phyloP scores from a whole-genome alignment of 2,797 vertebrate genomes.

The Meriones psammophilus region DNA sequence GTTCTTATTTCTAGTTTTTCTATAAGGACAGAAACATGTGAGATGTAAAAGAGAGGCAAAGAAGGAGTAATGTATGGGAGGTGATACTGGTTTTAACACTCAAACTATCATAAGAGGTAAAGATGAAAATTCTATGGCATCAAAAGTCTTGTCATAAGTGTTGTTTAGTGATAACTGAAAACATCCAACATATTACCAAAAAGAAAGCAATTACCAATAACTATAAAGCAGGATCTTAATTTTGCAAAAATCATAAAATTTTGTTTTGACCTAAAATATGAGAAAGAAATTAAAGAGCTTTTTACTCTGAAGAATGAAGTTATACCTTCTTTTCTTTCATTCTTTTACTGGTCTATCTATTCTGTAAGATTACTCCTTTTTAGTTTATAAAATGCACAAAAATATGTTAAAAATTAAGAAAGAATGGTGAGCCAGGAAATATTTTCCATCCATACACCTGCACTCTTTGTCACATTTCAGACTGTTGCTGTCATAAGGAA shows the following conservation, averaged over 20 bases:
- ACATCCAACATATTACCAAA: background rate
- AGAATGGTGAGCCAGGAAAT: background rate
- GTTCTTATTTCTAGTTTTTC: background rate
- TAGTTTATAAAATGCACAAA: slow-evolving; percentile 35
- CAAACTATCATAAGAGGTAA: slow-evolving; percentile 43
- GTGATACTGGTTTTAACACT: background rate
- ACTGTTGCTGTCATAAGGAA: background rate
- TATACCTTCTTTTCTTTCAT: slow-evolving; percentile 18
- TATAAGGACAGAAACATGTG: background rate
- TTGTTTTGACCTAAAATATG: background rate
- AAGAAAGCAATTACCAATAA: background rate
- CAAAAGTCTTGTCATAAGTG: slow-evolving; percentile 41
- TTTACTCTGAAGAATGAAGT: background rate
- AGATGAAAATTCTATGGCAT: slow-evolving; percentile 33
- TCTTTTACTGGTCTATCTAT: background rate
- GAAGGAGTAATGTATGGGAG: background rate
- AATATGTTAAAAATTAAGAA: background rate
- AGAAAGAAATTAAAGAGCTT: slow-evolving; percentile 7
- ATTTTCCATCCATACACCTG: background rate
- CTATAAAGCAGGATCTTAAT: background rate
- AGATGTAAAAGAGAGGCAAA: background rate
- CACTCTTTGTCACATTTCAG: background rate
- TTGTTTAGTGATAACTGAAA: slow-evolving; percentile 50
- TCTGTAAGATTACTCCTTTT: background rate
- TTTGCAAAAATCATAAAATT: background rate